Evolutionary conservation across 2,113 vertebrate species (phyloP).

Genomic region (Lepus timidus): DNA sequence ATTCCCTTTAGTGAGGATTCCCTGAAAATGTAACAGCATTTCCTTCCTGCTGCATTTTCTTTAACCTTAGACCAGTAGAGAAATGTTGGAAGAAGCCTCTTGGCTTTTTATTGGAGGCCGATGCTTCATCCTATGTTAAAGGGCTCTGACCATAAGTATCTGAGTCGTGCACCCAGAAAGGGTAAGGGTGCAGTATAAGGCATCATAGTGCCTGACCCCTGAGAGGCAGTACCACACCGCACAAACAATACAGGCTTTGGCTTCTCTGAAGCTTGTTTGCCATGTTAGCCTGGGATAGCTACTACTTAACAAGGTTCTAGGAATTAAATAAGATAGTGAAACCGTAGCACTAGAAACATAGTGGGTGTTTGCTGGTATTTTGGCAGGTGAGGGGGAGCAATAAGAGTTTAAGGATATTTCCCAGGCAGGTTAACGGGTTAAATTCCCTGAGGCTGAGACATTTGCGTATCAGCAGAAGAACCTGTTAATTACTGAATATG

Average conservation of each 20-base stretch:
- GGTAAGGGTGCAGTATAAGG: neutral
- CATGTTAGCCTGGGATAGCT: neutral
- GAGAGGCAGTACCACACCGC: neutral
- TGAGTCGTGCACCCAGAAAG: neutral
- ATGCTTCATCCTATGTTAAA: slow-evolving; percentile 9
- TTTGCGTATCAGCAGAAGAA: neutral
- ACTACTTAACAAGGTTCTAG: neutral
- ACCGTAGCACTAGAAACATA: neutral
- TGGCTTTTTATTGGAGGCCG: slow-evolving; percentile 17
- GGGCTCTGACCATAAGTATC: neutral
- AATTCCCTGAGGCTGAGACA: neutral
- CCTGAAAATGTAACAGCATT: neutral
- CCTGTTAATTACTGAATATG: neutral
- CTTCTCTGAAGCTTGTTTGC: neutral
- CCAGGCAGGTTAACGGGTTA: slow-evolving; percentile 15
- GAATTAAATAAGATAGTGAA: neutral
- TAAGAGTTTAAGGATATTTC: slow-evolving; percentile 12
- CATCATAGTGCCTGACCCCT: neutral
- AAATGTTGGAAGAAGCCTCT: neutral
- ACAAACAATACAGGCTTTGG: neutral
- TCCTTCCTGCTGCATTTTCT: neutral
- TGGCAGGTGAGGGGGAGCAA: neutral
- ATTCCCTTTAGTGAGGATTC: neutral
- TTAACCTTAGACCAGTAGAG: neutral
- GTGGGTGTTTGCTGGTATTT: neutral